phyloP scores from a whole-genome alignment of 2,888 invertebrate genomes.

The Disparrhopalites patrizii region DNA sequence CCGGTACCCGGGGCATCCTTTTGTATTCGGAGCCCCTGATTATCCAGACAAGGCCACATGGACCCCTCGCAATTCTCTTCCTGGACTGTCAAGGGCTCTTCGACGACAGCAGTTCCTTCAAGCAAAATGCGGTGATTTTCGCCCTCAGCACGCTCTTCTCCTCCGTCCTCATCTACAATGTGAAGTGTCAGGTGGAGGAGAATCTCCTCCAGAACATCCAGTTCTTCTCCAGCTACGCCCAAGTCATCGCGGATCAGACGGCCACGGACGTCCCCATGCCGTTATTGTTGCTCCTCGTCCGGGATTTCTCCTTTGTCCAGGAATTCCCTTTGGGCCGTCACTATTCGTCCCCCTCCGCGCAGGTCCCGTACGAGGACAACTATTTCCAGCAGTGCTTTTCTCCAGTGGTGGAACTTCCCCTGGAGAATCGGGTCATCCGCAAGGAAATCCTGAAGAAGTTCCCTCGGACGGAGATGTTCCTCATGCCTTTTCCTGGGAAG shows the following conservation, averaged over 20 bases:
- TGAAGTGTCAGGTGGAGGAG: constrained; percentile 7
- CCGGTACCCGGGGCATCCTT: constrained; percentile 50
- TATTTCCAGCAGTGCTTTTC: background rate
- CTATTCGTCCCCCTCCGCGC: background rate
- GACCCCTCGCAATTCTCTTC: constrained; percentile 45
- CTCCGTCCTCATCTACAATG: constrained; percentile 27
- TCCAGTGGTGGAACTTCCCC: background rate
- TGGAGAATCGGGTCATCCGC: background rate
- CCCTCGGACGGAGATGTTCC: background rate
- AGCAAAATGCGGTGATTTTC: constrained; percentile 21
- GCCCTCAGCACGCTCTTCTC: constrained; percentile 19
- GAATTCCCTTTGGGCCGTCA: constrained; percentile 1
- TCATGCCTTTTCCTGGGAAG: background rate
- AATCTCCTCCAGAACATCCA: constrained; percentile 17
- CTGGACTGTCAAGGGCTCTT: constrained; percentile 28
- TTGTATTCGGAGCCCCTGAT: constrained; percentile 51
- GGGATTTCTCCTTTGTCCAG: background rate
- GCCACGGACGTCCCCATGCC: background rate
- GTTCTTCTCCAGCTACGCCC: constrained; percentile 16
- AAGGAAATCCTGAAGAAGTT: background rate
- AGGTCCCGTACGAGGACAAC: background rate
- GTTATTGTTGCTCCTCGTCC: background rate
- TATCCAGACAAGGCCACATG: constrained; percentile 44
- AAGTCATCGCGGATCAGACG: background rate
- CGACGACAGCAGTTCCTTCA: constrained; percentile 12